Percentiles rank a stretch among this genome's conserved stretches.
Conservation (phyloP, 2,797 vertebrate species). For the Oophaga sylvatica region DNA sequence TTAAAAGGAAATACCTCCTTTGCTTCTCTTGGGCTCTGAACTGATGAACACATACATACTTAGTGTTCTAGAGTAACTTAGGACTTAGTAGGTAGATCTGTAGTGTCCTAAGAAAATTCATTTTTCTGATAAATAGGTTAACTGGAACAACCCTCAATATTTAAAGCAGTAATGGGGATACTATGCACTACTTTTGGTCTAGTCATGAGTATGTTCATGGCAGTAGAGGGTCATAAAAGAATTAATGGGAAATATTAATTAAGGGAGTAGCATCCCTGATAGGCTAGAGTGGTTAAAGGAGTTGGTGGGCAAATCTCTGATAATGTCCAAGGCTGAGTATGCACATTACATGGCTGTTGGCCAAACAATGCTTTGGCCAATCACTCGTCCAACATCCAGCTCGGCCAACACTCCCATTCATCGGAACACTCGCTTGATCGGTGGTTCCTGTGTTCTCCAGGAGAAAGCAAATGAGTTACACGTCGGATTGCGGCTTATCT, state of each 20-base stretch:
- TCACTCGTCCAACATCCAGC: too few relatives aligned
- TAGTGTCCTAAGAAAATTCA: background rate
- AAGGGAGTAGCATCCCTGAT: too few relatives aligned
- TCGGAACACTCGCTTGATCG: too few relatives aligned
- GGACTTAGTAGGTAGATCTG: background rate
- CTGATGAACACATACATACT: background rate
- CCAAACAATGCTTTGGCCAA: background rate
- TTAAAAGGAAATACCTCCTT: background rate
- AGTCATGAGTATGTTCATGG: background rate
- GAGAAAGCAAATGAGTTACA: too few relatives aligned
- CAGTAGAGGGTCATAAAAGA: too few relatives aligned
- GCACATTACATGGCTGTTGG: background rate
- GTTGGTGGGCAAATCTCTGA: background rate
- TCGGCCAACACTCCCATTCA: too few relatives aligned
- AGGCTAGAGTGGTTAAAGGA: background rate
- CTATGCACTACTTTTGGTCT: background rate
- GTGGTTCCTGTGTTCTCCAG: too few relatives aligned
- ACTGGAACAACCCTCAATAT: background rate
- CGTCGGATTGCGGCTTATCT: too few relatives aligned
- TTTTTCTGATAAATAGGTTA: background rate
- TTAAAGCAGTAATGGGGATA: background rate
- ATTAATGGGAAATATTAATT: too few relatives aligned
- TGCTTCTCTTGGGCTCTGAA: background rate
- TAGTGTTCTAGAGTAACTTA: background rate
- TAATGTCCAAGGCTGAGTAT: background rate